Percentiles rank a stretch among this genome's conserved stretches.
phyloP scores from a whole-genome alignment of 2,113 vertebrate species.

The Trochalopteron elliotii region DNA sequence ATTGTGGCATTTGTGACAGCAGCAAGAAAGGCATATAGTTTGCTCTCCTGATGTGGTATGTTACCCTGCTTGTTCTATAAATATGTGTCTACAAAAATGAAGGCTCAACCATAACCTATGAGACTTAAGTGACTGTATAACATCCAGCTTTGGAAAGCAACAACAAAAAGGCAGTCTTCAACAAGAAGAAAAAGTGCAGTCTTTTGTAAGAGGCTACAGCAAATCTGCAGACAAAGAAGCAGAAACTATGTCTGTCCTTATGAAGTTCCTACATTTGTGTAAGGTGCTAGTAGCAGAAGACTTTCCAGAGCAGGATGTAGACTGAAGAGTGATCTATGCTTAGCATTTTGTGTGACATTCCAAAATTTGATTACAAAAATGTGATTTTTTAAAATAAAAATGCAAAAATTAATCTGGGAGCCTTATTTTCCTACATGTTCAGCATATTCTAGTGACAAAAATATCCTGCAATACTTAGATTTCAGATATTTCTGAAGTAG shows the following conservation, averaged over 20 bases:
- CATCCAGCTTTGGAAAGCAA: not conserved
- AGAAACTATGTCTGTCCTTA: not conserved
- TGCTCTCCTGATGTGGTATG: not conserved
- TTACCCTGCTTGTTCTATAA: not conserved
- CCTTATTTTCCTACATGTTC: not conserved
- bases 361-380: not conserved
- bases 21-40: not conserved
- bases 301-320: not conserved
- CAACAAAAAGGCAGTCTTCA: not conserved
- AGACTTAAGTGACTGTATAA: not conserved
- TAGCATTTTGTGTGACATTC: not conserved
- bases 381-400: not conserved
- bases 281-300: not conserved
- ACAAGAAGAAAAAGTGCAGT: not conserved
- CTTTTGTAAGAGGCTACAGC: not conserved
- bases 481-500: not conserved
- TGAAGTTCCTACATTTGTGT: not conserved
- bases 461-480: not conserved
- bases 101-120: not conserved
- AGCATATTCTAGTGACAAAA: not conserved
- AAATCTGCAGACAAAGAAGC: not conserved
- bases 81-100: not conserved
- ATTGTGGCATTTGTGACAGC: not conserved
- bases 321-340: not conserved
- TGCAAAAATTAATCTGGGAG: not conserved